Conservation (phyloP, 2,113 vertebrate species). For the Paraplagusia blochii region DNA sequence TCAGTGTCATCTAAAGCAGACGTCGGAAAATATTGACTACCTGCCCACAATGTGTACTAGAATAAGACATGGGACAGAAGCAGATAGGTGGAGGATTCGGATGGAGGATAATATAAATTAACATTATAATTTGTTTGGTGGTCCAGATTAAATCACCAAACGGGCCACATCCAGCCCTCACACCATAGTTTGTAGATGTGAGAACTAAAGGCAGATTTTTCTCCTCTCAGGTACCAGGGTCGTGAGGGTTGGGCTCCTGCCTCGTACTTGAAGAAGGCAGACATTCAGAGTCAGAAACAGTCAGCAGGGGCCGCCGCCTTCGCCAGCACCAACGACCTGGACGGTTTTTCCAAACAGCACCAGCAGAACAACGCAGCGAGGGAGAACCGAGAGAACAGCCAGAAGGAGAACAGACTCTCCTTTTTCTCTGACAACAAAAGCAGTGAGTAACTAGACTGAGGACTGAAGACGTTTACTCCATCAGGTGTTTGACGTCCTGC, state of each 20-base stretch:
- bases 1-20: neutral
- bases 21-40: no score
- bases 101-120: no score
- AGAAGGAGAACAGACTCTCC: slow-evolving; percentile 77
- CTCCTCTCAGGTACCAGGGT: slow-evolving; percentile 83
- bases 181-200: no score
- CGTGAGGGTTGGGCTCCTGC: slow-evolving; percentile 97
- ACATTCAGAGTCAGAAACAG: slow-evolving; percentile 80
- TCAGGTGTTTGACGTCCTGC: no score
- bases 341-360: slow-evolving; percentile 81
- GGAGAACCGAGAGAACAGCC: slow-evolving; percentile 71
- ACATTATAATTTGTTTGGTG: no score
- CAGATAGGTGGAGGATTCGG: no score
- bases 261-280: slow-evolving; percentile 91
- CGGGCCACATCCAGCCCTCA: no score
- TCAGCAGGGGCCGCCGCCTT: slow-evolving; percentile 76
- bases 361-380: slow-evolving; percentile 50
- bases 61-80: no score
- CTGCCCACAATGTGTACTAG: no score
- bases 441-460: slow-evolving; percentile 68
- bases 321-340: slow-evolving; percentile 83
- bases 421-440: slow-evolving; percentile 79
- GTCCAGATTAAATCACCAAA: no score
- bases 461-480: no score
- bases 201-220: neutral